These are phyloP conservation scores for Rousettus leschenaultii DNA, from an alignment of 2,113 vertebrate species.

Conservation along the genomic window DNA sequence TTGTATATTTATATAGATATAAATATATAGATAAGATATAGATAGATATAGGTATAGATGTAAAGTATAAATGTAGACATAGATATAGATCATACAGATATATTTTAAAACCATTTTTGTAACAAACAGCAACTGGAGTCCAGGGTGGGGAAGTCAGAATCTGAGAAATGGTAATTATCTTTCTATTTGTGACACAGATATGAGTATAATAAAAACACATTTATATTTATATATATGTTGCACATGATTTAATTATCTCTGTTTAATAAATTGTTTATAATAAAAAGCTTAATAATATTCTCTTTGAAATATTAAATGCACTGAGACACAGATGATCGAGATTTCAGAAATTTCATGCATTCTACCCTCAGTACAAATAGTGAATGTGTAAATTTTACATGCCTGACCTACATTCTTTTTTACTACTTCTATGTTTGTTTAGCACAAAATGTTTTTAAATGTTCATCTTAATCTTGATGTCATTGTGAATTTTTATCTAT, in stretches of 20 bases:
- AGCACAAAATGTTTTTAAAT: background rate
- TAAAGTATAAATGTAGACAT: no score
- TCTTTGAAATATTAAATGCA: background rate
- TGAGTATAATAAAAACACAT: background rate
- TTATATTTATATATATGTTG: background rate
- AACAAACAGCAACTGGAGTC: constrained; percentile 61
- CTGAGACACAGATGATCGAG: background rate
- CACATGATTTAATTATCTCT: background rate
- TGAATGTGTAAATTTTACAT: background rate
- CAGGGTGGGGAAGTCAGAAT: constrained; percentile 37
- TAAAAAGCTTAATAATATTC: background rate
- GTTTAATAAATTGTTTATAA: background rate
- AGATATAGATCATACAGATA: no score
- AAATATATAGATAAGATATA: background rate
- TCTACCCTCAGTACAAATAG: background rate
- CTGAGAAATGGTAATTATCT: constrained; percentile 62
- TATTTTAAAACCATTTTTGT: background rate
- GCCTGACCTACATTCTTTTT: background rate
- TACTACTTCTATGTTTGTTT: background rate
- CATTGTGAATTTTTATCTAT: background rate
- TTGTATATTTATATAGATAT: background rate
- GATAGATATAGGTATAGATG: no score
- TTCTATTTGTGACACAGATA: constrained; percentile 31
- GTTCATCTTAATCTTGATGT: background rate
- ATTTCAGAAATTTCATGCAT: background rate